phyloP scores from a whole-genome alignment of 2,113 vertebrate genomes.

The Leucoraja erinaceus region DNA sequence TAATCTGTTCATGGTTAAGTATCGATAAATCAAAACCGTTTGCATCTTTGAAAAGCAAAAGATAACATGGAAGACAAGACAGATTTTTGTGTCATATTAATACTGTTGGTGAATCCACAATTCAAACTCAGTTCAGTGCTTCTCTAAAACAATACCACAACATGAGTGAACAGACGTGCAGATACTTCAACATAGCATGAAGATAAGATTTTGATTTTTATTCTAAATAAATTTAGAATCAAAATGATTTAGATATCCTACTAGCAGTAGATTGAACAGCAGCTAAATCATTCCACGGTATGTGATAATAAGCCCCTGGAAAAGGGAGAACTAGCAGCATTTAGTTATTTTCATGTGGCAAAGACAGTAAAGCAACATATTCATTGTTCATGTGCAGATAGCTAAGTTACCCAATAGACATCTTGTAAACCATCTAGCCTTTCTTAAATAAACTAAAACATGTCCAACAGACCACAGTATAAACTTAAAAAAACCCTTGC shows the following conservation, averaged over 20 bases:
- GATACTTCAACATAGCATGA: constrained; percentile 19
- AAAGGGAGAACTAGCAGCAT: constrained; percentile 34
- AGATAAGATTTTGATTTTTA: neutral
- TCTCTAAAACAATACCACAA: constrained; percentile 32
- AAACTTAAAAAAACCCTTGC: constrained; percentile 53
- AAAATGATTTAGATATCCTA: constrained; percentile 16
- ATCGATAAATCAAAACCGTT: constrained; percentile 7
- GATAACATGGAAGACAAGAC: constrained; percentile 15
- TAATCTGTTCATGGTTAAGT: constrained; percentile 20
- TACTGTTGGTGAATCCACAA: constrained; percentile 34
- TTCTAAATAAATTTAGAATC: constrained; percentile 20
- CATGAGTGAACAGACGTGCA: constrained; percentile 19
- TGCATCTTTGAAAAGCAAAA: constrained; percentile 13
- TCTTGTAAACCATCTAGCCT: constrained; percentile 42
- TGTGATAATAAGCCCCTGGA: constrained; percentile 11
- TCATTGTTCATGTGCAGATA: constrained; percentile 39
- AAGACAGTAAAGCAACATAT: constrained; percentile 28
- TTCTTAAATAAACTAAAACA: constrained; percentile 47
- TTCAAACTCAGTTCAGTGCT: constrained; percentile 26
- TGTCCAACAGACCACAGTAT: constrained; percentile 46
- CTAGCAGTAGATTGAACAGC: constrained; percentile 36
- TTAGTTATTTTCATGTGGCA: constrained; percentile 25
- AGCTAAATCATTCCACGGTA: neutral
- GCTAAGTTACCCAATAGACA: constrained; percentile 40
- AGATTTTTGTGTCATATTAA: neutral